phyloP scores from a whole-genome alignment of 1,140 invertebrate genomes.

The Bilobella aurantiaca region DNA sequence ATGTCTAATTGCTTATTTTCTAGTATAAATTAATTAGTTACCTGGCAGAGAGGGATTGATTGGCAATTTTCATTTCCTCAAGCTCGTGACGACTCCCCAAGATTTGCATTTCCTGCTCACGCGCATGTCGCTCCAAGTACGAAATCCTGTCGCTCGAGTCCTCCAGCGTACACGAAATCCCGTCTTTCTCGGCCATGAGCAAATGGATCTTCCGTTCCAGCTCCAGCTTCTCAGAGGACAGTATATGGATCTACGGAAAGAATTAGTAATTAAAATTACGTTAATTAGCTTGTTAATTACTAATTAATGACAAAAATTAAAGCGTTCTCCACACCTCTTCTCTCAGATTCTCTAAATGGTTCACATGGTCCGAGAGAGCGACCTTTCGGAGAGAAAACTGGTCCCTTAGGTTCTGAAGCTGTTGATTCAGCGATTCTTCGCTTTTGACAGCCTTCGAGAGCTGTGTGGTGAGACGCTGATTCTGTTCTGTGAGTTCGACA shows the following conservation, averaged over 20 bases:
- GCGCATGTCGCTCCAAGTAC: constrained; percentile 67
- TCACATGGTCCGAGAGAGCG: constrained; percentile 71
- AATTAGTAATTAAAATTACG: not conserved
- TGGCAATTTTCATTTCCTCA: constrained; percentile 28
- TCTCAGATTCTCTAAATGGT: constrained; percentile 72
- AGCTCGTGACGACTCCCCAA: constrained; percentile 23
- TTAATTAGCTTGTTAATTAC: no score
- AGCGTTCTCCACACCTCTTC: constrained; percentile 73
- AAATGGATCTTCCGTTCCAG: constrained; percentile 65
- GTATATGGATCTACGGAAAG: constrained; percentile 57
- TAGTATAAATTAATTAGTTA: no score
- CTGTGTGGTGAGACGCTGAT: constrained; percentile 73
- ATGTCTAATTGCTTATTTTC: no score
- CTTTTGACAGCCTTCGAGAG: constrained; percentile 56
- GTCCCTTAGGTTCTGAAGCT: constrained; percentile 69
- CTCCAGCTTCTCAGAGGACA: constrained; percentile 71
- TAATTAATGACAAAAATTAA: not conserved
- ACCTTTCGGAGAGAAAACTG: constrained; percentile 70
- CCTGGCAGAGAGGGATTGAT: constrained; percentile 21
- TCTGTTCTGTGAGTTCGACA: constrained; percentile 77
- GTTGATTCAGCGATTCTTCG: constrained; percentile 65
- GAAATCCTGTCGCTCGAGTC: constrained; percentile 79
- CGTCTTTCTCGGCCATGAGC: constrained; percentile 65
- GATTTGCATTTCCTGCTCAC: constrained; percentile 66
- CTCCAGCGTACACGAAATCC: constrained; percentile 63